Conservation (phyloP, 2,113 vertebrate genomes). For the Centrocercus urophasianus region DNA sequence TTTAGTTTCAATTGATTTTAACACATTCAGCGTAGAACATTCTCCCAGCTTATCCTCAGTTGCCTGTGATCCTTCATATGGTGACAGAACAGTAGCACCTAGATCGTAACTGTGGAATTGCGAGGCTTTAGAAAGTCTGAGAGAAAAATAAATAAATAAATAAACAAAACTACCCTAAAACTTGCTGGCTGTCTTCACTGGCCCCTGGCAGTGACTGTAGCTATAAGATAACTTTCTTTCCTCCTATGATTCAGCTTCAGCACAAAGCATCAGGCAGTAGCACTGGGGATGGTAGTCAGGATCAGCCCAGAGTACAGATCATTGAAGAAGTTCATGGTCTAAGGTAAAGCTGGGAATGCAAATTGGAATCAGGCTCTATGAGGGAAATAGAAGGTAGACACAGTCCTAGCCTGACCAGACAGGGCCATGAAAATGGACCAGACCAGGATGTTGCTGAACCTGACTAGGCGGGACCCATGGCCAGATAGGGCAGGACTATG, state of each 20-base stretch:
- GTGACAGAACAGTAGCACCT: not conserved
- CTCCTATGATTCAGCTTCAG: not conserved
- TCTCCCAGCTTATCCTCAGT: not conserved
- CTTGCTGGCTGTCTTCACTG: not conserved
- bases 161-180: not conserved
- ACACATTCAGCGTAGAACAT: fast-evolving
- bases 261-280: not conserved
- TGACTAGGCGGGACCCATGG: not conserved
- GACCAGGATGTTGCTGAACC: not conserved
- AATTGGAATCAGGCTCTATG: not conserved
- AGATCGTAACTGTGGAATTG: not conserved
- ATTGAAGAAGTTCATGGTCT: not conserved
- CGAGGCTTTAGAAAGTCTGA: not conserved
- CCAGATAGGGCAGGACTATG: not conserved
- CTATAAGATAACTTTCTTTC: not conserved
- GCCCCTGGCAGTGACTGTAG: not conserved
- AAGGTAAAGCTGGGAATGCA: not conserved
- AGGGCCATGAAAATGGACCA: not conserved
- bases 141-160: not conserved
- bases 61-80: not conserved
- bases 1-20: not conserved
- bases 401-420: not conserved
- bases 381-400: not conserved
- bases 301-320: not conserved
- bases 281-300: not conserved